Base-by-base conservation (phyloP, 2,888 invertebrate species). In the Hydropsyche betteni region DNA sequence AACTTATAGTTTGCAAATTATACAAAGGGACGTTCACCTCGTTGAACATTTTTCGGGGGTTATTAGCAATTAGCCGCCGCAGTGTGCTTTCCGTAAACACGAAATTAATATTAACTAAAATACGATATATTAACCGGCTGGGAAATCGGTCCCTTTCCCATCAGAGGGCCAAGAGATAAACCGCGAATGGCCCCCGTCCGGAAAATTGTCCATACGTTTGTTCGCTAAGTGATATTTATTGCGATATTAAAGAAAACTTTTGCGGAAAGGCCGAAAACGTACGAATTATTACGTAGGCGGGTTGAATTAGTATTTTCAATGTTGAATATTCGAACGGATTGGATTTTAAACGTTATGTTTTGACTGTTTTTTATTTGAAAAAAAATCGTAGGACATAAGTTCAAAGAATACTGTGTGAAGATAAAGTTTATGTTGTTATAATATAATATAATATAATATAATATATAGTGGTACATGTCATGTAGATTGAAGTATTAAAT, bases 21-120 rank as follows among this genome's bases (percentile, higher is more conserved):
- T 10, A 10, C 44, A 44, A 44, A 10, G 44, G 44, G 44, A 44
- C 44, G 10, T 10, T 12, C 55, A n/a, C 10, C 55, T 16, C 55
- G 55, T 44, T 44, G 44, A 44, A 44, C 55, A 55, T 55, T 55
- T 14, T 55, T 14, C 55, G 55, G 55, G 55, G 55, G 55, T 55
- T 24, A 8, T 24, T 34, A 55, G 55, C 16, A 64, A 64, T 64
- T 64, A 64, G 34, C 12, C 64, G 64, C 64, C 12, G 12, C 64
- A 34, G 36, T 33, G 16, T 33, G 33, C 24, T 33, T 14, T 16
- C 61, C 6, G 61, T 64, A 33, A 64, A 64, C 64, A 64, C 64
- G 64, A 64, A 64, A 64, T 64, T 64, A 64, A 64, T 64, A 36
- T n/a, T 8, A 64, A 64, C 34, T 64, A 64, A 64, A 64, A 64